Conservation (phyloP, 2,797 vertebrate species). For the Pantherophis alleghaniensis region DNA sequence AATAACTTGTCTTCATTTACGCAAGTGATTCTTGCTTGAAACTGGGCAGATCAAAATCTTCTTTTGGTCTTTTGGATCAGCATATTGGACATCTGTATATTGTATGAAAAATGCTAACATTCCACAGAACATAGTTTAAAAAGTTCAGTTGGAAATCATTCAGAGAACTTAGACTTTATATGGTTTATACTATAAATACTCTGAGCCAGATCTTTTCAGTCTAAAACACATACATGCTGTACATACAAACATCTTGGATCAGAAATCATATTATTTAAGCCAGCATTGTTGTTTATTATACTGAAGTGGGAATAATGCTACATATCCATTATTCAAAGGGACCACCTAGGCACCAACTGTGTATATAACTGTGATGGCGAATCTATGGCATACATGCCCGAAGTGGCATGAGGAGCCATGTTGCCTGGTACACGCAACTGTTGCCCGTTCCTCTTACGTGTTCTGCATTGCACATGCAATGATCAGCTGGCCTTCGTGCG, state of each 20-base stretch:
- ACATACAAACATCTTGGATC: not conserved
- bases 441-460: no score
- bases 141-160: not conserved
- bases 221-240: not conserved
- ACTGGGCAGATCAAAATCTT: not conserved
- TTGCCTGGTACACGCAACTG: no score
- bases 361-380: no score
- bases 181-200: not conserved
- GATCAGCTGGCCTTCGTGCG: no score
- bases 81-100: not conserved
- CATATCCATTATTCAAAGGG: not conserved
- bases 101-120: not conserved
- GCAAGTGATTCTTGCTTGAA: not conserved
- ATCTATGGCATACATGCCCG: no score
- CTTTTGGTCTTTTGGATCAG: not conserved
- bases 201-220: not conserved
- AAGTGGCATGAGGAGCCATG: no score
- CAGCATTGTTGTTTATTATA: not conserved
- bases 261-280: not conserved
- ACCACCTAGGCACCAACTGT: not conserved
- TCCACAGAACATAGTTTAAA: not conserved
- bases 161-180: not conserved
- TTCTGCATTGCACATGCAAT: no score
- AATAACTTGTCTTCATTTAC: not conserved
- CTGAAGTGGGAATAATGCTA: not conserved